A percentile compares a stretch with the other conserved stretches of the same genome.
Conservation (phyloP, 2,113 vertebrate genomes). For the Seriola aureovittata region DNA sequence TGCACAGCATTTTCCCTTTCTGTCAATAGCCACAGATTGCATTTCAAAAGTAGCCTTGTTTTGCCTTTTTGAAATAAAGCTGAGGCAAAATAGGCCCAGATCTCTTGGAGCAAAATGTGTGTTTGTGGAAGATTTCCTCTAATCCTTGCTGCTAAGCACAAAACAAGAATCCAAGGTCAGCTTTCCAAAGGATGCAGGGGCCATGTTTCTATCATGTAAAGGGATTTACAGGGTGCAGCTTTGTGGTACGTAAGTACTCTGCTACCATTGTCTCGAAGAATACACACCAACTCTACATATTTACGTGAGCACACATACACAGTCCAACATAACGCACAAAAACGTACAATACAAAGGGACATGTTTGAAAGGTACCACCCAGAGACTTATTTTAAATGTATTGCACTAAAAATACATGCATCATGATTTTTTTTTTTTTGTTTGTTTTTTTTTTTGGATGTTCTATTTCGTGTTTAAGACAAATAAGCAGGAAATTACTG, state of each 20-base stretch:
- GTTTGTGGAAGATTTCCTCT: slow-evolving; percentile 82
- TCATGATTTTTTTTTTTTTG: neutral
- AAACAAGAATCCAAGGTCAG: slow-evolving; percentile 84
- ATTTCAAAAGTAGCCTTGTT: slow-evolving; percentile 65
- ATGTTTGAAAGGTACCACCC: slow-evolving; percentile 2
- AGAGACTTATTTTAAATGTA: neutral
- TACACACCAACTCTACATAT: neutral
- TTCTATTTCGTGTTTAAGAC: neutral
- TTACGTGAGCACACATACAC: neutral
- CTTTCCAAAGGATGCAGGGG: slow-evolving; percentile 58
- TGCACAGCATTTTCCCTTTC: slow-evolving; percentile 41
- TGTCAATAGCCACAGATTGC: slow-evolving; percentile 68
- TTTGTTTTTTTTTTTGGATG: too few relatives aligned
- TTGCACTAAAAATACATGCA: neutral
- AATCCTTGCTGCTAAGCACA: slow-evolving; percentile 79
- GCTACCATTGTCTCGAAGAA: slow-evolving; percentile 9
- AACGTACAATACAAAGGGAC: neutral
- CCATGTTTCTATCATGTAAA: slow-evolving; percentile 60
- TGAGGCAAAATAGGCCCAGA: slow-evolving; percentile 63
- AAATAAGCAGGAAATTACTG: neutral
- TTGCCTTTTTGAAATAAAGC: slow-evolving; percentile 61
- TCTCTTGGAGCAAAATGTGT: slow-evolving; percentile 81
- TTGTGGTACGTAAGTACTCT: slow-evolving; percentile 37
- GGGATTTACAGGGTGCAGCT: slow-evolving; percentile 50
- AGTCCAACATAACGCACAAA: neutral